Evolutionary conservation across 2,797 vertebrate genomes (phyloP).

Genomic region (Mastacembelus armatus): DNA sequence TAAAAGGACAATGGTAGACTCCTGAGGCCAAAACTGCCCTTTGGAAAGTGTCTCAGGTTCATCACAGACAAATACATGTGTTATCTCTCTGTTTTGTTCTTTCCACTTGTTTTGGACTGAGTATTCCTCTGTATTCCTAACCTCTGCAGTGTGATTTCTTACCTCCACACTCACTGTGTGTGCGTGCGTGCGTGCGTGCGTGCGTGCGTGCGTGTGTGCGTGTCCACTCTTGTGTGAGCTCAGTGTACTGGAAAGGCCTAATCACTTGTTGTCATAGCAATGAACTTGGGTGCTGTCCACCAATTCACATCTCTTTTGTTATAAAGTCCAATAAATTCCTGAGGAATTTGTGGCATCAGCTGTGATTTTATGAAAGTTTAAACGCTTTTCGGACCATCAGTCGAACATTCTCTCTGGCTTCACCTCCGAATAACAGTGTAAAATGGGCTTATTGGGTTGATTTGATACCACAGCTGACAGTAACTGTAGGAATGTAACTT

Average conservation of each 20-base stretch:
- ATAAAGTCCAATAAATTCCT: conserved; percentile 62
- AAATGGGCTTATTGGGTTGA: not conserved
- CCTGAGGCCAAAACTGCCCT: not conserved
- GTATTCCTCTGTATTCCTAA: conserved; percentile 19
- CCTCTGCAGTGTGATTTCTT: conserved; percentile 36
- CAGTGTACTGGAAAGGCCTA: conserved; percentile 78
- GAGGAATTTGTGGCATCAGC: conserved; percentile 67
- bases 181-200: conserved; percentile 11
- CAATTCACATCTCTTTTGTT: conserved; percentile 73
- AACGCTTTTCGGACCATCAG: conserved; percentile 14
- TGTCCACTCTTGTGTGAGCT: conserved; percentile 67
- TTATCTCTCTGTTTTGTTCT: too few species aligned
- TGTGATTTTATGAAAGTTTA: conserved; percentile 34
- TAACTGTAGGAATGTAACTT: not conserved
- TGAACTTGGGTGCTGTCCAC: conserved; percentile 71
- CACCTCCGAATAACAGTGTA: not conserved
- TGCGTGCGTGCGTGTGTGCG: conserved; percentile 20
- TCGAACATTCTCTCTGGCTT: not conserved
- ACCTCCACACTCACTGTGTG: not conserved
- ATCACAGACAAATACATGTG: not conserved
- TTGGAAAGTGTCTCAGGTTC: not conserved
- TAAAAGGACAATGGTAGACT: too few species aligned
- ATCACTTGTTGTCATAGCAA: conserved; percentile 79
- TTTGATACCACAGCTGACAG: not conserved
- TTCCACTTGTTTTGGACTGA: conserved; percentile 26